phyloP scores from a whole-genome alignment of 1,140 invertebrate genomes.

The Pantala flavescens region DNA sequence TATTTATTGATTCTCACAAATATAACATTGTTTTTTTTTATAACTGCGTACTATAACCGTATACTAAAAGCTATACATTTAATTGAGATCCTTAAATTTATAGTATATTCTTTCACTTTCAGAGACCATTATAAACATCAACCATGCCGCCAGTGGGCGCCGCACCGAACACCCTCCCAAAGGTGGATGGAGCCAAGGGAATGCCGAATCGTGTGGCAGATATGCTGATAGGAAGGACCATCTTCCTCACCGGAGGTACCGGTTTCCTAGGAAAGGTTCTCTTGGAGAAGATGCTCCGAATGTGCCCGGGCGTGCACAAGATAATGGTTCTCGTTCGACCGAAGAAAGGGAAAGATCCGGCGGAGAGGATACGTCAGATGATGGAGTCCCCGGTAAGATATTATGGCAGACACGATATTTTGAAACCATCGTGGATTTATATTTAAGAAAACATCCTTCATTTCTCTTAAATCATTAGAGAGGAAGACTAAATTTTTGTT shows the following conservation, averaged over 20 bases:
- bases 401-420: constrained; percentile 3
- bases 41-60: no score
- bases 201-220: constrained; percentile 35
- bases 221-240: constrained; percentile 36
- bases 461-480: neutral
- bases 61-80: no score
- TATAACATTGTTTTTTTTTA: no score
- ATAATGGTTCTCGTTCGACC: constrained; percentile 67
- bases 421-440: neutral
- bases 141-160: neutral
- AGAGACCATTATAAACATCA: neutral
- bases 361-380: constrained; percentile 55
- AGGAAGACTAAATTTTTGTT: neutral
- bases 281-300: constrained; percentile 56
- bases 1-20: no score
- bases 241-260: constrained; percentile 49
- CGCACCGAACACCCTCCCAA: constrained; percentile 18
- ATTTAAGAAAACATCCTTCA: neutral
- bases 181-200: constrained; percentile 25
- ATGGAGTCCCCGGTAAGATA: constrained; percentile 36
- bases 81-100: no score
- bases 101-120: no score
- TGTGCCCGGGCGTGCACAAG: constrained; percentile 51
- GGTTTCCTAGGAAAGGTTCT: constrained; percentile 64
- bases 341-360: constrained; percentile 66